phyloP scores from a whole-genome alignment of 1,140 invertebrate species.

The Leptoteleia sp. region DNA sequence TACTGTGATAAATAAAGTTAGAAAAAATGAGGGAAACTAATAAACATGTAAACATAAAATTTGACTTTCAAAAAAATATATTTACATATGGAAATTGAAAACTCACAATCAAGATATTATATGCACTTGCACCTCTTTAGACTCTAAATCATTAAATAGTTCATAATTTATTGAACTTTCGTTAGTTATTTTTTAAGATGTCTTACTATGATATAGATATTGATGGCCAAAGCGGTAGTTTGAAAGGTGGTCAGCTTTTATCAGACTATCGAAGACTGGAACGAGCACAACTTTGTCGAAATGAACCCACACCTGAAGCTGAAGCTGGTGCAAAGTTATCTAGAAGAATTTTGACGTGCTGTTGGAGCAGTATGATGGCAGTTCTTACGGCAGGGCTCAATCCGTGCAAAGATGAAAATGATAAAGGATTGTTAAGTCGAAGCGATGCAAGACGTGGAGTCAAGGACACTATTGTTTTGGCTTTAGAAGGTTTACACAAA shows the following conservation, averaged over 20 bases:
- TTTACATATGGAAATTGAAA: too few species aligned
- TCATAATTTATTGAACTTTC: too few species aligned
- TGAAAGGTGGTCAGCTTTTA: constrained; percentile 86
- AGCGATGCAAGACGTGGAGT: constrained; percentile 83
- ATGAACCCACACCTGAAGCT: constrained; percentile 86
- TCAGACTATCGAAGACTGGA: constrained; percentile 92
- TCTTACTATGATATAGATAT: constrained; percentile 88
- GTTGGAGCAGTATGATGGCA: constrained; percentile 95
- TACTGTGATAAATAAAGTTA: constrained; percentile 67
- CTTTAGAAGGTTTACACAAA: constrained; percentile 93
- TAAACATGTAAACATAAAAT: too few species aligned
- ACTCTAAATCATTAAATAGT: too few species aligned
- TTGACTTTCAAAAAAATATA: too few species aligned
- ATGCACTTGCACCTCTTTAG: too few species aligned
- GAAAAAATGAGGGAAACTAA: too few species aligned
- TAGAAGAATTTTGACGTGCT: constrained; percentile 90
- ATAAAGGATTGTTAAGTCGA: constrained; percentile 76
- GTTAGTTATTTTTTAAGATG: too few species aligned
- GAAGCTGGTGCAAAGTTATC: constrained; percentile 86
- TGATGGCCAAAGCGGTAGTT: constrained; percentile 88
- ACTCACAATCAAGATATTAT: too few species aligned
- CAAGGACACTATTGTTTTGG: constrained; percentile 88
- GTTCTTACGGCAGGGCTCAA: constrained; percentile 89
- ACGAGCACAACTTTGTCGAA: constrained; percentile 84
- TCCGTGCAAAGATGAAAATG: constrained; percentile 77